phyloP scores from a whole-genome alignment of 2,888 invertebrate species.

The Portevinia maculata region DNA sequence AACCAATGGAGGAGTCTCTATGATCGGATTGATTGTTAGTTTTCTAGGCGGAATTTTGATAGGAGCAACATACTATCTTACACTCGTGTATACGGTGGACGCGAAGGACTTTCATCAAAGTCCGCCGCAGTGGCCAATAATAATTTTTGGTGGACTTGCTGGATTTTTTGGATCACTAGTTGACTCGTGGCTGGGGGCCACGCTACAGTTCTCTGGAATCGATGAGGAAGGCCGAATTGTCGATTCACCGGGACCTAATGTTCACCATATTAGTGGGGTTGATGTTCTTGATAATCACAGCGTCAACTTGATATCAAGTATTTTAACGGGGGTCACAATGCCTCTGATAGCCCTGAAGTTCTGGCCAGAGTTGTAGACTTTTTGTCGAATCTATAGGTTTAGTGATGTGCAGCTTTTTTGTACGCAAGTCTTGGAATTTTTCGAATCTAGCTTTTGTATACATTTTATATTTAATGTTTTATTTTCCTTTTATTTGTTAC shows the following conservation, averaged over 20 bases:
- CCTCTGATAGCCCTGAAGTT: slow-evolving; percentile 86
- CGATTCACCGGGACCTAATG: slow-evolving; percentile 87
- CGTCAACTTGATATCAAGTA: slow-evolving; percentile 92
- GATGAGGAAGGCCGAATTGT: slow-evolving; percentile 88
- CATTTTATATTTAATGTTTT: slow-evolving; percentile 8
- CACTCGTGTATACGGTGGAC: slow-evolving; percentile 87
- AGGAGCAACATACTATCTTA: slow-evolving; percentile 89
- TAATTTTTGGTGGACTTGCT: slow-evolving; percentile 88
- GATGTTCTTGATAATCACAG: slow-evolving; percentile 93
- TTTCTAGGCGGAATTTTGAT: slow-evolving; percentile 84
- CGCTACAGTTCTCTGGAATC: slow-evolving; percentile 93
- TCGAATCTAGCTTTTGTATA: slow-evolving; percentile 3
- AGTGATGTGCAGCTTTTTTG: slow-evolving; percentile 36
- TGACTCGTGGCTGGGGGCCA: slow-evolving; percentile 93
- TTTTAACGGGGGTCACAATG: slow-evolving; percentile 88
- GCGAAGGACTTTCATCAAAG: slow-evolving; percentile 84
- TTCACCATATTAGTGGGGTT: slow-evolving; percentile 90
- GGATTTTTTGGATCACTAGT: slow-evolving; percentile 92
- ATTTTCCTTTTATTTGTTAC: slow-evolving; percentile 17
- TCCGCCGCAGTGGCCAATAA: slow-evolving; percentile 91
- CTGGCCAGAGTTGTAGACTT: slow-evolving; percentile 83
- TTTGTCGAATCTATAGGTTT: slow-evolving; percentile 21
- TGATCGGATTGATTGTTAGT: slow-evolving; percentile 85
- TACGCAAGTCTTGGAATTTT: not conserved
- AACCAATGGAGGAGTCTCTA: slow-evolving; percentile 94